Evolutionary conservation across 2,797 vertebrate genomes (phyloP).

Genomic region (Coranthus polyacanthus): DNA sequence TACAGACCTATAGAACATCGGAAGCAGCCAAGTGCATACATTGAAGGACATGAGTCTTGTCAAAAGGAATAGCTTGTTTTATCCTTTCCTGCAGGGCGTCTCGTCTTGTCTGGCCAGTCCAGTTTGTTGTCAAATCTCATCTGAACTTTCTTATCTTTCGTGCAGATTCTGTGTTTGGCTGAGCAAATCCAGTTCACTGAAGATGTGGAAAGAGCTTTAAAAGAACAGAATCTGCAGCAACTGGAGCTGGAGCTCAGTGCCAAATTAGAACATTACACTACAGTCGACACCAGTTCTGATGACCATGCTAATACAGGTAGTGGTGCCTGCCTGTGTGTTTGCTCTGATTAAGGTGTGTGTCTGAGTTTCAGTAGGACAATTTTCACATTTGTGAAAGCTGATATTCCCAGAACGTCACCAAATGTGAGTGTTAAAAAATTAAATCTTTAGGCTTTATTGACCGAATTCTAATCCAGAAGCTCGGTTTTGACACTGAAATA

Average conservation of each 20-base stretch:
- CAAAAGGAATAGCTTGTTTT: no score
- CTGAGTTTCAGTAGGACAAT: background rate
- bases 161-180: constrained; percentile 93
- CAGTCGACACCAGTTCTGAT: constrained; percentile 84
- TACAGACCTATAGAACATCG: no score
- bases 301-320: constrained; percentile 84
- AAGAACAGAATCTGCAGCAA: constrained; percentile 88
- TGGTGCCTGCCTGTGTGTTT: constrained; percentile 17
- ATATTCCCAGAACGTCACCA: background rate
- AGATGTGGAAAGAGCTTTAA: constrained; percentile 92
- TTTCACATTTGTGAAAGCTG: background rate
- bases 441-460: background rate
- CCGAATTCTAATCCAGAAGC: background rate
- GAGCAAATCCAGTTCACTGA: constrained; percentile 99
- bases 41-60: no score
- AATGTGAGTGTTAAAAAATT: background rate
- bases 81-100: no score
- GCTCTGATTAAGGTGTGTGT: background rate
- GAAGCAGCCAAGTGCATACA: no score
- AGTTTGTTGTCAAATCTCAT: background rate
- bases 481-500: no score
- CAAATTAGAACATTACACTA: constrained; percentile 95
- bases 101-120: background rate
- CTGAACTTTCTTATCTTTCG: background rate
- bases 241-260: constrained; percentile 89